Conservation (phyloP, 2,797 vertebrate species). For the Perodicticus potto region DNA sequence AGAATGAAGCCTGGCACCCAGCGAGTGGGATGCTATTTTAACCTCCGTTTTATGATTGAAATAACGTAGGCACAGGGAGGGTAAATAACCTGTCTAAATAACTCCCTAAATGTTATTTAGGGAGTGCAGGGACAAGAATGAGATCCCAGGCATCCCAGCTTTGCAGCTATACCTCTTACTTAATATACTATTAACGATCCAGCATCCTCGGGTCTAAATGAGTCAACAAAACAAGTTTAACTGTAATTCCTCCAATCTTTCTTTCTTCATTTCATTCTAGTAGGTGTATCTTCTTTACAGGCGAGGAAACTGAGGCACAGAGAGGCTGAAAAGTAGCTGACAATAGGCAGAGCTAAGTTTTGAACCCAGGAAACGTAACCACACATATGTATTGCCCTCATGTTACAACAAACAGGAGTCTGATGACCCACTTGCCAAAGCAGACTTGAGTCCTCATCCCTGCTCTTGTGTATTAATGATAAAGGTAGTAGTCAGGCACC, state of each 20-base stretch:
- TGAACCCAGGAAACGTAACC: background rate
- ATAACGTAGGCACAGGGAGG: background rate
- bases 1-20: too few species aligned
- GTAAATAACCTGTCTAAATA: background rate
- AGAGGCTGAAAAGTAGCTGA: background rate
- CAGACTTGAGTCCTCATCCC: background rate
- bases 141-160: background rate
- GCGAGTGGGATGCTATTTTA: background rate
- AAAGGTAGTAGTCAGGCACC: background rate
- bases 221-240: slow-evolving; percentile 21
- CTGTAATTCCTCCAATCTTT: background rate
- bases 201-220: background rate
- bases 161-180: background rate
- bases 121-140: background rate
- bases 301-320: slow-evolving; percentile 13
- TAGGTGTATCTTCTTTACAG: background rate
- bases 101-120: background rate
- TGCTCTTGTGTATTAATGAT: background rate
- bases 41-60: background rate
- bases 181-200: background rate
- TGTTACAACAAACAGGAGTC: background rate
- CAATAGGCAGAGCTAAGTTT: background rate
- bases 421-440: background rate
- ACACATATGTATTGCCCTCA: too few species aligned
- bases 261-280: background rate